phyloP scores from a whole-genome alignment of 1,140 invertebrate species.

The Drosophila athabasca region DNA sequence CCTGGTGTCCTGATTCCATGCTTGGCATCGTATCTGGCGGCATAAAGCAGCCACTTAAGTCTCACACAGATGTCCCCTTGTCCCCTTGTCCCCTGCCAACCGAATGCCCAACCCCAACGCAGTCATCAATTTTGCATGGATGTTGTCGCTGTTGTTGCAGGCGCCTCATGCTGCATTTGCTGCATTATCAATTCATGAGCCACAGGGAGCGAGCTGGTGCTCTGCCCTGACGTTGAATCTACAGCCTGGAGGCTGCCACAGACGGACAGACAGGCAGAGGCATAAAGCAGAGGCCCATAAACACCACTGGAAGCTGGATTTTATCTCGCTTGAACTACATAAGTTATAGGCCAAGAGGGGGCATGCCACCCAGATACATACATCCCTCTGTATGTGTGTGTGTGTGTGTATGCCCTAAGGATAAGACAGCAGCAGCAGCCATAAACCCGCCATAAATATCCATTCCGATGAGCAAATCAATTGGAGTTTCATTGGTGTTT shows the following conservation, averaged over 20 bases:
- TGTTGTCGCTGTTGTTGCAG: slow-evolving; percentile 53
- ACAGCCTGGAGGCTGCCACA: no score
- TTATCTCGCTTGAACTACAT: slow-evolving; percentile 59
- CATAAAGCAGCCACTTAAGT: slow-evolving; percentile 48
- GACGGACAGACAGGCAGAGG: slow-evolving; percentile 3
- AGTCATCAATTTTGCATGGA: slow-evolving; percentile 68
- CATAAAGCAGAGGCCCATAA: slow-evolving; percentile 59
- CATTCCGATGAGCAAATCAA: slow-evolving; percentile 35
- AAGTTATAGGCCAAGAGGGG: slow-evolving; percentile 51
- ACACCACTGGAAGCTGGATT: slow-evolving; percentile 58
- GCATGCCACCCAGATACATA: neutral
- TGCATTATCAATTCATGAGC: slow-evolving; percentile 78
- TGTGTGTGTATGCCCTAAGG: neutral
- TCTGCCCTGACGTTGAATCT: neutral
- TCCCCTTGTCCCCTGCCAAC: neutral
- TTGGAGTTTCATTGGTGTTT: slow-evolving; percentile 17
- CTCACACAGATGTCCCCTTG: slow-evolving; percentile 8
- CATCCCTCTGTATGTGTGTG: no score
- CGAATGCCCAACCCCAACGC: slow-evolving; percentile 7
- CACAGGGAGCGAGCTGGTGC: slow-evolving; percentile 4
- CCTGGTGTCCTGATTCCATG: neutral
- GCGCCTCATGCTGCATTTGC: slow-evolving; percentile 58
- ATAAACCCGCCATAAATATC: slow-evolving; percentile 49
- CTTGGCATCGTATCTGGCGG: neutral
- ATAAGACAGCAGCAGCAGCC: slow-evolving; percentile 14